Conservation (phyloP, 2,888 invertebrate species). For the Conops quadrifasciatus region DNA sequence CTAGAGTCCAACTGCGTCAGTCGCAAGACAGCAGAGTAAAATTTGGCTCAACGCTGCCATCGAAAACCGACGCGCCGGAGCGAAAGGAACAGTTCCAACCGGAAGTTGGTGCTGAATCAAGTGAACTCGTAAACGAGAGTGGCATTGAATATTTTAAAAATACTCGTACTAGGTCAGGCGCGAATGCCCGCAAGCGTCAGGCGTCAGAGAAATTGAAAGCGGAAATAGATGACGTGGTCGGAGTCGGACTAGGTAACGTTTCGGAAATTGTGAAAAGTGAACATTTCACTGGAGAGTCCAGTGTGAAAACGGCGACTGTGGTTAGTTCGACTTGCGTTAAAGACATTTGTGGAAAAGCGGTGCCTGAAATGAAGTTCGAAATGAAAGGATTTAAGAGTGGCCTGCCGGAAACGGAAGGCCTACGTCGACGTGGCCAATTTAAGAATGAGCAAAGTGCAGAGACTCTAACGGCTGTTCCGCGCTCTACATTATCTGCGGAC, state of each 20-base stretch:
- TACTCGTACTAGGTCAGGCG: neutral
- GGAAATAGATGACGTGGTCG: constrained; percentile 18
- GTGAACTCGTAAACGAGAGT: constrained; percentile 13
- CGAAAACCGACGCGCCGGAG: constrained; percentile 12
- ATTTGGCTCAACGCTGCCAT: constrained; percentile 2
- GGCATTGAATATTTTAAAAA: constrained; percentile 7
- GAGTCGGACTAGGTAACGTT: neutral
- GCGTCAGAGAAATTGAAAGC: constrained; percentile 9
- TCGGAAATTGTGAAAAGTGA: constrained; percentile 48
- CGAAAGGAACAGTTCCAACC: constrained; percentile 21
- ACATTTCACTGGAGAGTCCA: constrained; percentile 43
- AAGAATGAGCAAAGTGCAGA: constrained; percentile 15
- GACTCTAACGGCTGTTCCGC: neutral
- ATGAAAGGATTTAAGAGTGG: constrained; percentile 45
- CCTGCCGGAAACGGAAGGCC: constrained; percentile 39
- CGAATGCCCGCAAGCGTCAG: neutral
- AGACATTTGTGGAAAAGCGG: constrained; percentile 25
- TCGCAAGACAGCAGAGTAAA: constrained; percentile 26
- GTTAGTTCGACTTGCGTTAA: constrained; percentile 22
- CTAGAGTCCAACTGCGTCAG: constrained; percentile 12
- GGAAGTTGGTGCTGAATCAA: constrained; percentile 34
- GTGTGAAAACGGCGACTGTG: constrained; percentile 39
- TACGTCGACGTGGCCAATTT: constrained; percentile 29
- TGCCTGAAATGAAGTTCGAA: constrained; percentile 56
- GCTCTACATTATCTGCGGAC: neutral